Conservation (phyloP, 2,797 vertebrate genomes). For the Anabacerthia variegaticeps region DNA sequence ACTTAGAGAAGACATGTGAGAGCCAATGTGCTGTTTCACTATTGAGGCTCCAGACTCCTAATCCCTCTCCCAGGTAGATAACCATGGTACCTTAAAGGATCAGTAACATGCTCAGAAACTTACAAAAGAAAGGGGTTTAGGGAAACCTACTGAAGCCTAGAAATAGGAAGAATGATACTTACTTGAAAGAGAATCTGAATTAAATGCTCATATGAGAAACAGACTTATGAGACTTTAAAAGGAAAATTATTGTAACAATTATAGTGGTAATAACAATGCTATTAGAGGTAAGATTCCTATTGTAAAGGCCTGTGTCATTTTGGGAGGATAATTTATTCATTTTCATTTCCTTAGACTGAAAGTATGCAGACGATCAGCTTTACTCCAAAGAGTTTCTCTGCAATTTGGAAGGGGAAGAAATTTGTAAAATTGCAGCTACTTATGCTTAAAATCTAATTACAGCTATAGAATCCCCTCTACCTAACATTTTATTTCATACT, state of each 20-base stretch:
- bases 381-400: conserved; percentile 31
- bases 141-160: background rate
- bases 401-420: background rate
- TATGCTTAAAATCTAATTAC: conserved; percentile 26
- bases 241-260: conserved; percentile 40
- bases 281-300: conserved; percentile 34
- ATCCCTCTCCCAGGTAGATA: background rate
- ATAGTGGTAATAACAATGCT: conserved; percentile 1
- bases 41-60: background rate
- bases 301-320: background rate
- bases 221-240: background rate
- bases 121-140: background rate
- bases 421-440: background rate
- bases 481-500: background rate
- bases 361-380: conserved; percentile 26
- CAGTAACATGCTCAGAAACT: background rate
- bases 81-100: background rate
- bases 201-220: background rate
- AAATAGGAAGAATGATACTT: background rate
- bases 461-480: background rate
- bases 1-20: background rate
- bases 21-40: background rate
- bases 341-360: conserved; percentile 59
- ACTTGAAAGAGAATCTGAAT: background rate
- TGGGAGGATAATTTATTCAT: conserved; percentile 50